Evolutionary conservation across 2,888 invertebrate genomes (phyloP), one percentile per base, ranked within the genome.

Genomic region (Electrophaes corylata): DNA sequence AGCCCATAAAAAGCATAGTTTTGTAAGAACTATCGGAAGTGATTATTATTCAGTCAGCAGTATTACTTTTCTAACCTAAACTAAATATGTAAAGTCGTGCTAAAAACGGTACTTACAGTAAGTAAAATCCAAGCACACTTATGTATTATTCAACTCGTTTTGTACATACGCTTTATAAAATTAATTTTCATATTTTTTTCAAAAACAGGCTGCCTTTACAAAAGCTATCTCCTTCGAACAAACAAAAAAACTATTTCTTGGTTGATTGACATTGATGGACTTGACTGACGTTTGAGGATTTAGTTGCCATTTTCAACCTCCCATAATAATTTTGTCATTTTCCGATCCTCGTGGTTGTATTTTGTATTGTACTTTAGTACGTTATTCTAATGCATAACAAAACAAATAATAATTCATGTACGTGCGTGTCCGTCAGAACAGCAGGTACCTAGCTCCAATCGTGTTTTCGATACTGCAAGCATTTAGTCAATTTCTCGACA

Each of bases 1-100:
- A 90, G 90, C 89, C 88, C 82, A 83, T 75, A 79, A 84, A 70
- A 89, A 88, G 89, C 88, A 70, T 76, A 75, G 75, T 66, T 69
- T 75, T 76, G 40, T 31, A 48, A 64, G 74, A 79, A 78, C 71
- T 78, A 80, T 78, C 70, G 70, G 73, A 79, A 80, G 67, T 48
- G 47, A 78, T 53, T 53, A 48, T 85, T 49, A 53, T 12, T 49
- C 79, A 88, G 83, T 86, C 88, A 87, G 90, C 90, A 79, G 73
- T 83, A 85, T 77, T 39, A 83, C 81, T 86, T 79, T 84, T 88
- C 87, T 91, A 91, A 91, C 91, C 90, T 91, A 87, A 82, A 78
- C 81, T 75, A 72, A 78, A 74, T 79, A 43, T 67, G 67, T 60
- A 76, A 72, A 65, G 47, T 68, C 53, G 60, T 65, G 61, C 4